Evolutionary conservation across 2,888 invertebrate genomes (phyloP).

Genomic region (Tachina grossa): DNA sequence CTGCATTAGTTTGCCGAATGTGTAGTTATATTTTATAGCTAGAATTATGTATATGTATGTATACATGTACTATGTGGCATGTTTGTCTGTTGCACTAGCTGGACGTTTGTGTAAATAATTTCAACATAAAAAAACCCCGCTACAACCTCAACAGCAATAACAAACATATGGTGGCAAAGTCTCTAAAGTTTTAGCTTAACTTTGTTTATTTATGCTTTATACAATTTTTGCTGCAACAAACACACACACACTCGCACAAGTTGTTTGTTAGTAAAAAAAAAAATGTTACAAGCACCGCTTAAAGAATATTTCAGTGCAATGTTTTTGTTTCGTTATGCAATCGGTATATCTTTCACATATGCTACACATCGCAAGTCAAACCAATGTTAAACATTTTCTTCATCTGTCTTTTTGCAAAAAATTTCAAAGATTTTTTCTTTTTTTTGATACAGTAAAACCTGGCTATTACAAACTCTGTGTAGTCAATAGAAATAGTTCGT

Average conservation of each 20-base stretch:
- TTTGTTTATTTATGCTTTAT: constrained; percentile 50
- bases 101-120: constrained; percentile 30
- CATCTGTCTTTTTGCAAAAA: not conserved
- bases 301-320: not conserved
- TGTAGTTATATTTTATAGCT: constrained; percentile 20
- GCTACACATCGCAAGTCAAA: not conserved
- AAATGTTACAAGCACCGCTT: constrained; percentile 60
- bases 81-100: constrained; percentile 13
- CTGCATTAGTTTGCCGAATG: constrained; percentile 5
- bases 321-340: not conserved
- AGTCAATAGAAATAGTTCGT: not conserved
- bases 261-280: constrained; percentile 28
- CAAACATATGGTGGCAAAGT: constrained; percentile 5
- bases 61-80: constrained; percentile 11
- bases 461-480: not conserved
- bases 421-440: not conserved
- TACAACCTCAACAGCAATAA: not conserved
- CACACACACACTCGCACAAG: constrained; percentile 2
- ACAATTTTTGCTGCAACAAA: not conserved
- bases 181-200: constrained; percentile 22
- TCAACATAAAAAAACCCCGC: not conserved
- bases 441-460: not conserved
- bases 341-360: constrained; percentile 8
- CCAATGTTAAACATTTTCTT: not conserved
- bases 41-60: constrained; percentile 2